Conservation (phyloP, 2,113 vertebrate species). For the Lepus timidus region DNA sequence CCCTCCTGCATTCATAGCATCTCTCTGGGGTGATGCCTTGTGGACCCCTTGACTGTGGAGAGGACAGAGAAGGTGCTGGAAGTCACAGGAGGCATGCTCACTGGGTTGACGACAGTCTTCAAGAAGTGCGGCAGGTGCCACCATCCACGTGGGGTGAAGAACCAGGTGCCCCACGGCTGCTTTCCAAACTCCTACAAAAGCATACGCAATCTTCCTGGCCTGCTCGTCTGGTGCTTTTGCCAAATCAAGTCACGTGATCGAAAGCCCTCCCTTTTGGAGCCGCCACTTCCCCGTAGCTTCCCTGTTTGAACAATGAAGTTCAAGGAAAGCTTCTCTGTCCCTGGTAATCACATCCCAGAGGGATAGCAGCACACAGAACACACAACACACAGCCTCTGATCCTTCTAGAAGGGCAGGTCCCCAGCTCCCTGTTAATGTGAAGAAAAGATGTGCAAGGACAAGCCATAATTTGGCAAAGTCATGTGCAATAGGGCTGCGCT, state of each 20-base stretch:
- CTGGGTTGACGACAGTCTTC: neutral
- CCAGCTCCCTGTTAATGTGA: conserved; percentile 61
- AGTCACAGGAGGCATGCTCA: neutral
- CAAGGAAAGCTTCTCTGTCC: conserved; percentile 42
- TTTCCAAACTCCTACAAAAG: conserved; percentile 7
- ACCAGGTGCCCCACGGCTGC: neutral
- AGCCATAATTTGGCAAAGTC: conserved; percentile 36
- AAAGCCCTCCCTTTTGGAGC: neutral
- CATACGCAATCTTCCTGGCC: neutral
- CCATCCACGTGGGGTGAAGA: neutral
- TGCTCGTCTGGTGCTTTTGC: neutral
- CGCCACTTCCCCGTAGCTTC: neutral
- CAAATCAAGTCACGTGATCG: neutral
- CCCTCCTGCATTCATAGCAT: neutral
- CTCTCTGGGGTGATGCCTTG: neutral
- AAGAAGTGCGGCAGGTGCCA: neutral
- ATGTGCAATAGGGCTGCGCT: neutral
- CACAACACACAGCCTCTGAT: conserved; percentile 35
- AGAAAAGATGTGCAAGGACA: conserved; percentile 20
- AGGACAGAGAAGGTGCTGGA: neutral
- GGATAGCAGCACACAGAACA: neutral
- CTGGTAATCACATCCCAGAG: conserved; percentile 59
- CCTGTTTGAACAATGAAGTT: conserved; percentile 37
- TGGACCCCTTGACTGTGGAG: neutral
- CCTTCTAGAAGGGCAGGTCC: conserved; percentile 56